phyloP scores from a whole-genome alignment of 2,113 vertebrate species.

The Clarias magur region DNA sequence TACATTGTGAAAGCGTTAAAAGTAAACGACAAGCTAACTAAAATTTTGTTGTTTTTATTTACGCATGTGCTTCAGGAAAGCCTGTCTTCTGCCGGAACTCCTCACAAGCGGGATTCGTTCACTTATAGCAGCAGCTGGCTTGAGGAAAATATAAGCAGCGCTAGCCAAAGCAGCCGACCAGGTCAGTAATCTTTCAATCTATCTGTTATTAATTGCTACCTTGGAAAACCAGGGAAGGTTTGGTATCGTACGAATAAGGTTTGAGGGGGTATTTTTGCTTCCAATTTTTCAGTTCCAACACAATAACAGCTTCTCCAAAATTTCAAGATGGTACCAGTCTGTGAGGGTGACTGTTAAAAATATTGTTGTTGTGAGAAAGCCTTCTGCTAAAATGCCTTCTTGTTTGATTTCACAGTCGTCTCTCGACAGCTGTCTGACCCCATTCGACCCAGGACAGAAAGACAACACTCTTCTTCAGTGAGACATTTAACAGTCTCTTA shows the following conservation, averaged over 20 bases:
- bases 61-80: slow-evolving; percentile 73
- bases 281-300: neutral
- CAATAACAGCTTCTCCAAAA: neutral
- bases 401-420: slow-evolving; percentile 40
- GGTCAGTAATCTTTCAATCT: slow-evolving; percentile 65
- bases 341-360: neutral
- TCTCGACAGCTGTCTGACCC: slow-evolving; percentile 48
- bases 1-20: neutral
- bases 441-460: slow-evolving; percentile 48
- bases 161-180: slow-evolving; percentile 69
- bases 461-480: slow-evolving; percentile 48
- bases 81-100: slow-evolving; percentile 77
- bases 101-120: slow-evolving; percentile 81
- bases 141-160: slow-evolving; percentile 78
- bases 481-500: neutral
- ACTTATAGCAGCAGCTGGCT: slow-evolving; percentile 74
- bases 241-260: neutral
- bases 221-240: neutral
- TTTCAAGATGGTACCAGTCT: neutral
- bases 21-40: neutral
- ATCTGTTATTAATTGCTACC: neutral
- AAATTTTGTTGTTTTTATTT: neutral
- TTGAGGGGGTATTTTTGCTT: neutral
- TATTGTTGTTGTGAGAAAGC: neutral
- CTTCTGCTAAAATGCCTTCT: neutral